Conservation (phyloP, 2,113 vertebrate genomes). For the Canis aureus region DNA sequence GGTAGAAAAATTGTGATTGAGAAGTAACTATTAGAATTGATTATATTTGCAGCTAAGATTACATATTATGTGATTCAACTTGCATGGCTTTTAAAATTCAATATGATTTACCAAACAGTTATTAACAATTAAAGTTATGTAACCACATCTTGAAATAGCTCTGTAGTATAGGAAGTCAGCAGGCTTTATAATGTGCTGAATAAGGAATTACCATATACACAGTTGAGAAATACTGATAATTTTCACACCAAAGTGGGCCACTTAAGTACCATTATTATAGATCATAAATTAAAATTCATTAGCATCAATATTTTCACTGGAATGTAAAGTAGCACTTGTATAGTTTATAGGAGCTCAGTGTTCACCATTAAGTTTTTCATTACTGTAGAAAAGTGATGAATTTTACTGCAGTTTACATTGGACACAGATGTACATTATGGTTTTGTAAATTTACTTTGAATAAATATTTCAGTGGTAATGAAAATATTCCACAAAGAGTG, state of each 20-base stretch:
- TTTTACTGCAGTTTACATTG: slow-evolving; percentile 69
- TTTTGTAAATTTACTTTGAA: slow-evolving; percentile 60
- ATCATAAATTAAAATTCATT: slow-evolving; percentile 58
- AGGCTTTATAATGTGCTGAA: background rate
- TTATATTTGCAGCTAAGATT: background rate
- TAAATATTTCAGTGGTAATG: slow-evolving; percentile 38
- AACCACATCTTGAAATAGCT: slow-evolving; percentile 55
- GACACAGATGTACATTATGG: slow-evolving; percentile 59
- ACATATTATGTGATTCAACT: background rate
- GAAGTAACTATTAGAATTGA: slow-evolving; percentile 24
- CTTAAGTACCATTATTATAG: slow-evolving; percentile 40
- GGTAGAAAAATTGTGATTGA: background rate
- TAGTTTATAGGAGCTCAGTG: background rate
- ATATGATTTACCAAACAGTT: slow-evolving; percentile 21
- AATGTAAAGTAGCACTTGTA: slow-evolving; percentile 28
- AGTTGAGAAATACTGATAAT: slow-evolving; percentile 56
- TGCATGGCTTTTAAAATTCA: slow-evolving; percentile 17
- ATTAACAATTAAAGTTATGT: slow-evolving; percentile 58
- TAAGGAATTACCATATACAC: background rate
- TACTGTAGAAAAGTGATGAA: slow-evolving; percentile 44
- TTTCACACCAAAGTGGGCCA: slow-evolving; percentile 59
- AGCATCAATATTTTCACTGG: slow-evolving; percentile 37
- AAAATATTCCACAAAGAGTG: background rate
- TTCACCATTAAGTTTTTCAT: slow-evolving; percentile 67
- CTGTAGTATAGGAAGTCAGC: background rate